A percentile compares a stretch with the other conserved stretches of the same genome.
phyloP scores from a whole-genome alignment of 2,113 vertebrate genomes.

The Hemichromis elongatus region DNA sequence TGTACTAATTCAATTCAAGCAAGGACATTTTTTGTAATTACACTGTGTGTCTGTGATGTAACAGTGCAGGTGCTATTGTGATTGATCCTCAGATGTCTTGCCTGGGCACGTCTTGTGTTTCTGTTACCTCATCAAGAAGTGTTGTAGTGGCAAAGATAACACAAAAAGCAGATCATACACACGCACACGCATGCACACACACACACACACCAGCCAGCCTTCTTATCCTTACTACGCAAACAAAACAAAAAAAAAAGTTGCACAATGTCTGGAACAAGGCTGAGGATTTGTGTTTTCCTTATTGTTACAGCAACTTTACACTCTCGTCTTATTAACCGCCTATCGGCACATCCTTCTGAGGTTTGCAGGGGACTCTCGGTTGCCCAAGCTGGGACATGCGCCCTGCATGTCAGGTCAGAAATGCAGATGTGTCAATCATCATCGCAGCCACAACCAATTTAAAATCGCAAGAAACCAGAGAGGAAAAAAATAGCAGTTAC shows the following conservation, averaged over 20 bases:
- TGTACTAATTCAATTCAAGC: neutral
- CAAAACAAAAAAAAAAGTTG: neutral
- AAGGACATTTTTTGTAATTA: neutral
- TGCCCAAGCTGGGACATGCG: neutral
- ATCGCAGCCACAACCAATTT: neutral
- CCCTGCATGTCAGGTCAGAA: neutral
- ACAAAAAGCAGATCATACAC: neutral
- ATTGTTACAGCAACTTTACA: neutral
- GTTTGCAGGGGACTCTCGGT: neutral
- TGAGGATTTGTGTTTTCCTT: neutral
- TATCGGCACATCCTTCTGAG: neutral
- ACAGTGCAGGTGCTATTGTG: slow-evolving; percentile 31
- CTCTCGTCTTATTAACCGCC: neutral
- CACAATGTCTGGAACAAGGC: neutral
- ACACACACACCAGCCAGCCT: neutral
- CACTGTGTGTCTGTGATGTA: neutral
- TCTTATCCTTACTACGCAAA: slow-evolving; percentile 6
- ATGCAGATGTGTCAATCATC: slow-evolving; percentile 11
- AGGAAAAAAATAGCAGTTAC: slow-evolving; percentile 60
- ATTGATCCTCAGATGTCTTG: slow-evolving; percentile 27
- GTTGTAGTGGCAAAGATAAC: neutral
- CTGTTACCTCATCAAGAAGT: slow-evolving; percentile 16
- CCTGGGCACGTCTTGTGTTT: slow-evolving; percentile 25
- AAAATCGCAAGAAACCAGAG: slow-evolving; percentile 48
- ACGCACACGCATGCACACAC: rapidly evolving